phyloP scores from a whole-genome alignment of 2,797 vertebrate species.

The Gallinago stenura region DNA sequence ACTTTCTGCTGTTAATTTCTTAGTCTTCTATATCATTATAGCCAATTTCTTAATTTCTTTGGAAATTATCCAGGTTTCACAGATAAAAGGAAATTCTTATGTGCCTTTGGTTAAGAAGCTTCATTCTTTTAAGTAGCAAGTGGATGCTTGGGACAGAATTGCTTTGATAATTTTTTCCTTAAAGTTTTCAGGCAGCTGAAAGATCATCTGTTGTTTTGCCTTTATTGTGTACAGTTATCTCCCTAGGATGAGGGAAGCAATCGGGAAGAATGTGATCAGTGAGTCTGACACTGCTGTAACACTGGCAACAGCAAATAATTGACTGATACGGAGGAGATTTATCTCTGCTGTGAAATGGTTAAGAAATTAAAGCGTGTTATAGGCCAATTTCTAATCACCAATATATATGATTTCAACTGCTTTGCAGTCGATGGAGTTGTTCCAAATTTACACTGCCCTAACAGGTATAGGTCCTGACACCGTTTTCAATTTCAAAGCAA shows the following conservation, averaged over 20 bases:
- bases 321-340: neutral
- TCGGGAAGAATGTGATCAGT: constrained; percentile 12
- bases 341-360: constrained; percentile 13
- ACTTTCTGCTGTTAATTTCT: neutral
- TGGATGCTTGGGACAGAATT: constrained; percentile 1
- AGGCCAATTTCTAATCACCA: neutral
- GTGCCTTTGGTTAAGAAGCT: neutral
- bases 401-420: neutral
- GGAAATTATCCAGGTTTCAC: neutral
- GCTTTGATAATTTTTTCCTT: constrained; percentile 36
- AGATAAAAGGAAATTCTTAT: neutral
- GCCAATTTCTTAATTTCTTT: neutral
- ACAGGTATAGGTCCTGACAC: neutral
- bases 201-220: constrained; percentile 16
- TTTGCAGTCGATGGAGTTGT: neutral
- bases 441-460: neutral
- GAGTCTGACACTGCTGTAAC: constrained; percentile 1
- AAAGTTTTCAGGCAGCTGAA: constrained; percentile 52
- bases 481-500: constrained; percentile 4
- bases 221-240: constrained; percentile 24
- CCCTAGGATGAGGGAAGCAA: constrained; percentile 6
- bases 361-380: constrained; percentile 45
- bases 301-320: constrained; percentile 10
- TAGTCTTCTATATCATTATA: neutral
- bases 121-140: neutral